Base-by-base conservation (phyloP, 2,797 vertebrate species). In the Gila robusta region DNA sequence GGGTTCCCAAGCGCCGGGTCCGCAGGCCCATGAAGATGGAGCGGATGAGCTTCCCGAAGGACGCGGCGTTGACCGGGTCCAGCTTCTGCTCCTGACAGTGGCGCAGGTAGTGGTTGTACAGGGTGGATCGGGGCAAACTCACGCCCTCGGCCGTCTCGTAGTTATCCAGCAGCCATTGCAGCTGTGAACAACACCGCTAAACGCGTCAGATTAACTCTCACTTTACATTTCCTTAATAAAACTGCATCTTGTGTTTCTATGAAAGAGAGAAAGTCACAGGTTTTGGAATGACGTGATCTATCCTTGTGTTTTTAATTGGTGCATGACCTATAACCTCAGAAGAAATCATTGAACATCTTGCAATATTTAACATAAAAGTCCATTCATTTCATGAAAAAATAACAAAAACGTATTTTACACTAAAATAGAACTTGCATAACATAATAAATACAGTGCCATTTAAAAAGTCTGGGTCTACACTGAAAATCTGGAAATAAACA, bases 51-150 rank as follows among this genome's bases (percentile, higher is more conserved):
- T 99, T 99, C 49, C 98, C 98, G 0, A 99, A 99, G 78, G 98
- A 99, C 2, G 98, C 98, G 0, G 98, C 98, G 0, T 99, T 99
- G 79, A 99, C 98, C 0, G 98, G 98, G 89, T 99, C 98, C 89
- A 99, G 96, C 76, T 98, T 98, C 95, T 99, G 97, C 90, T 99
- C 98, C 94, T 99, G 98, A 93, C 98, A 99, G 96, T 99, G 98
- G 79, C 98, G 93, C 83, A 99, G 95, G 92, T 99, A 99, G 90
- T 99, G 98, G 96, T 96, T 98, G 95, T 99, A 99, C 79, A 99
- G 97, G 1, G 97, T 98, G 89, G 98, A 99, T 85, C 98, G 93
- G 64, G 98, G 98, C 41, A 99, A 96, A 92, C 98, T 99, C 83
- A 99, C 98, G 0, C 98, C 98, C 88, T 99, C 98, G 0, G 98